A percentile compares a stretch with the other conserved stretches of the same genome.
Evolutionary conservation across 2,797 vertebrate genomes (phyloP).

Genomic region (Crenuchus spilurus): DNA sequence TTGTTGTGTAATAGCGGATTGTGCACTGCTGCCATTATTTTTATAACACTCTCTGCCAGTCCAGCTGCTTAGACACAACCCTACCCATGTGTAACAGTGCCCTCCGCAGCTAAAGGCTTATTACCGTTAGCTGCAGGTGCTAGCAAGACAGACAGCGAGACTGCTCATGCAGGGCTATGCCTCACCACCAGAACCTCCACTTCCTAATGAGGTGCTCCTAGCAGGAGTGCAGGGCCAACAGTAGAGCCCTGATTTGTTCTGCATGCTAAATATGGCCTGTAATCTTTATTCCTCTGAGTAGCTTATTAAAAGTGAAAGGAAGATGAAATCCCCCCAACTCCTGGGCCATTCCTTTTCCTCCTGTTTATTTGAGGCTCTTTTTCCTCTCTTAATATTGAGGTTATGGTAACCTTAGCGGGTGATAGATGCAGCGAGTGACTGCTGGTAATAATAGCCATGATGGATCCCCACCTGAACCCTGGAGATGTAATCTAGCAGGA

Average conservation of each 20-base stretch:
- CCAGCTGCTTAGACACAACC: conserved; percentile 54
- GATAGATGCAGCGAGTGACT: conserved; percentile 78
- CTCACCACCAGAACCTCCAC: conserved; percentile 55
- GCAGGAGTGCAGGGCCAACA: conserved; percentile 73
- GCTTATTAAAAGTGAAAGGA: conserved; percentile 80
- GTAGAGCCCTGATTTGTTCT: conserved; percentile 82
- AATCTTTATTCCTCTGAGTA: conserved; percentile 79
- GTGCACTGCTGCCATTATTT: conserved; percentile 56
- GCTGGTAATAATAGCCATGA: conserved; percentile 77
- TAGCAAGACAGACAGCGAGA: conserved; percentile 55
- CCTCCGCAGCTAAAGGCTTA: conserved; percentile 61
- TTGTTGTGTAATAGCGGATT: conserved; percentile 73
- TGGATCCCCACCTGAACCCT: conserved; percentile 78
- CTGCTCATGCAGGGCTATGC: conserved; percentile 68
- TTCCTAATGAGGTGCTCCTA: conserved; percentile 81
- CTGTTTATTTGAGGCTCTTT: conserved; percentile 77
- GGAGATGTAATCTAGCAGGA: conserved; percentile 83
- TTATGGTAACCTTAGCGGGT: conserved; percentile 82
- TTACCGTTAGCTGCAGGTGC: conserved; percentile 71
- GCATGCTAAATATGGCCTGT: conserved; percentile 86
- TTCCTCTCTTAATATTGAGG: conserved; percentile 83
- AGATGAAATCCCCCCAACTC: conserved; percentile 72
- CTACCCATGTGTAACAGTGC: conserved; percentile 43
- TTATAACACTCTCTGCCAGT: conserved; percentile 49
- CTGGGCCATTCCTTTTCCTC: conserved; percentile 75